phyloP scores from a whole-genome alignment of 1,140 invertebrate species.

The Bombus fervidus region DNA sequence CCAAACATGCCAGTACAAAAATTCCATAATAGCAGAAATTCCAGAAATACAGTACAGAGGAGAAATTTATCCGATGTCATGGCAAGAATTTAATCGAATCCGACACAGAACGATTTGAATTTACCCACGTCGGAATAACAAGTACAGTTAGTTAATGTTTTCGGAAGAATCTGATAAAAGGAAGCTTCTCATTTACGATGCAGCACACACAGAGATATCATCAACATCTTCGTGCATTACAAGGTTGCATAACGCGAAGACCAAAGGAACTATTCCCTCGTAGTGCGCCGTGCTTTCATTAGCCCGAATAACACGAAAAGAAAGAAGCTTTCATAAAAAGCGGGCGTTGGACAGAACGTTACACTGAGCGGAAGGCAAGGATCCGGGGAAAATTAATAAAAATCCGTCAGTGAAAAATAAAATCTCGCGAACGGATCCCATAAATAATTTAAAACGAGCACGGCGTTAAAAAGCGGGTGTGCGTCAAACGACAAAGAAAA shows the following conservation, averaged over 20 bases:
- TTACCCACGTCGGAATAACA: background rate
- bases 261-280: background rate
- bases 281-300: background rate
- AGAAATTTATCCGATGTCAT: background rate
- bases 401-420: background rate
- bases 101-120: background rate
- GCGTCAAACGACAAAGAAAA: background rate
- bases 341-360: background rate
- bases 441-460: conserved; percentile 28
- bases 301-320: conserved; percentile 13
- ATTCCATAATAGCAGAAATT: background rate
- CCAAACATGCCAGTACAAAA: background rate
- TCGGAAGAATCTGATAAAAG: background rate
- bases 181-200: background rate
- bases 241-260: background rate
- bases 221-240: conserved; percentile 20
- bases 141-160: conserved; percentile 1
- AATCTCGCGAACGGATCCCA: background rate
- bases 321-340: conserved; percentile 16
- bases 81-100: background rate
- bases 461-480: background rate
- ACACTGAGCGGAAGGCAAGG: too few species aligned
- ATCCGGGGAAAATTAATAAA: conserved; percentile 7
- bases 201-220: background rate
- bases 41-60: background rate